phyloP scores from a whole-genome alignment of 2,888 invertebrate species.

The Eupithecia centaureata region DNA sequence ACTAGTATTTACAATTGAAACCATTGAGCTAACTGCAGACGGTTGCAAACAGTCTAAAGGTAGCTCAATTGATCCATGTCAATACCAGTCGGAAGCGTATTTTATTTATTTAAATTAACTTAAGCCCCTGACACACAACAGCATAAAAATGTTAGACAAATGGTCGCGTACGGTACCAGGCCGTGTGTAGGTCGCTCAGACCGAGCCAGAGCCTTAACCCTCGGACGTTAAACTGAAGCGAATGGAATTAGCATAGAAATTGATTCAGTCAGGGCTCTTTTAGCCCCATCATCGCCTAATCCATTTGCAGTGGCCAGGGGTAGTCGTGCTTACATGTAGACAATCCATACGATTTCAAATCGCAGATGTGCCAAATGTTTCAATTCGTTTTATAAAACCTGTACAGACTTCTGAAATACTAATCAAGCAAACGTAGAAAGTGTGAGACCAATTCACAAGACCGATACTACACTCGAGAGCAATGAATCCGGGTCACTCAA shows the following conservation, averaged over 20 bases:
- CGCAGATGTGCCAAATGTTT: slow-evolving; percentile 24
- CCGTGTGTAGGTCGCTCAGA: slow-evolving; percentile 16
- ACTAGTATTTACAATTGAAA: too few relatives aligned
- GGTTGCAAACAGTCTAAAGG: too few relatives aligned
- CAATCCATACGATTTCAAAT: slow-evolving; percentile 21
- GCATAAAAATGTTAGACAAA: slow-evolving; percentile 4
- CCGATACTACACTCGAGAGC: too few relatives aligned
- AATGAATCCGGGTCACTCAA: too few relatives aligned
- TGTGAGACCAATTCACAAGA: background rate
- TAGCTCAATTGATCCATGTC: too few relatives aligned
- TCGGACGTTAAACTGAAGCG: slow-evolving; percentile 63
- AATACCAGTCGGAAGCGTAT: too few relatives aligned
- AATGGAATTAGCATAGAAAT: slow-evolving; percentile 74
- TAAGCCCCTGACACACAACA: background rate
- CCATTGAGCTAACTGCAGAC: too few relatives aligned
- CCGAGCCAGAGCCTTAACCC: slow-evolving; percentile 35
- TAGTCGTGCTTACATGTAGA: slow-evolving; percentile 37
- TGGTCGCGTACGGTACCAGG: slow-evolving; percentile 9
- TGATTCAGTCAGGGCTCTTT: slow-evolving; percentile 61
- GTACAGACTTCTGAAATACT: background rate
- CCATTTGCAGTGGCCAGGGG: slow-evolving; percentile 63
- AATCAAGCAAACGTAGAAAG: background rate
- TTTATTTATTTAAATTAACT: too few relatives aligned
- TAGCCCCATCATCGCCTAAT: slow-evolving; percentile 68
- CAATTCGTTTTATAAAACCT: background rate